Percentiles rank a stretch among this genome's conserved stretches.
Evolutionary conservation across 2,113 vertebrate species (phyloP).

Genomic region (Poecile atricapillus): DNA sequence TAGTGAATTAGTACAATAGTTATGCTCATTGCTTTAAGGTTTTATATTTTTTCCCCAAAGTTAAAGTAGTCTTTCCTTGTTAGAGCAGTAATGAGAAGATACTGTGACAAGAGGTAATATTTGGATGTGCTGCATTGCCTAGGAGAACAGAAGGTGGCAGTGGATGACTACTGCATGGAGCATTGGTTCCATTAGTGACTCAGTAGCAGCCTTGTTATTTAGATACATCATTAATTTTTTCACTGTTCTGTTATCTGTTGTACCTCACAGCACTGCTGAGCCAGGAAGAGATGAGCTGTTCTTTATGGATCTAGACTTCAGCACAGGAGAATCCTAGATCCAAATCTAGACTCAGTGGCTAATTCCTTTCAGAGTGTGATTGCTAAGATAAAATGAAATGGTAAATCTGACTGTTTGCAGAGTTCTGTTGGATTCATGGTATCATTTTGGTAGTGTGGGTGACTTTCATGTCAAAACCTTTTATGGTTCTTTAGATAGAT

Average conservation of each 20-base stretch:
- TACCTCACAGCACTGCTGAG: not conserved
- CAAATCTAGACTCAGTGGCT: not conserved
- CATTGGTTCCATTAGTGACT: not conserved
- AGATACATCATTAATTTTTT: not conserved
- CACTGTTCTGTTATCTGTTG: not conserved
- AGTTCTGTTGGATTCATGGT: not conserved
- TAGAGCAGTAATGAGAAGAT: not conserved
- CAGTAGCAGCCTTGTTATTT: not conserved
- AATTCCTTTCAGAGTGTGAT: not conserved
- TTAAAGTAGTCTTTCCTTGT: not conserved
- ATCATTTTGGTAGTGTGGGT: not conserved
- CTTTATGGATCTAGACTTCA: not conserved
- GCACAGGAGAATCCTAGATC: not conserved
- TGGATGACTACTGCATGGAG: not conserved
- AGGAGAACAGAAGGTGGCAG: conserved; percentile 37
- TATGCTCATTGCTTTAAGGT: not conserved
- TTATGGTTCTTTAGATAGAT: not conserved
- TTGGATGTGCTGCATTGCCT: not conserved
- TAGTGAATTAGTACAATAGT: not conserved
- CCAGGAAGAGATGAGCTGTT: not conserved
- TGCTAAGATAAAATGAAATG: not conserved
- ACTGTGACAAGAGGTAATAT: not conserved
- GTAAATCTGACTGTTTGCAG: not conserved
- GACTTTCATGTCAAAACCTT: not conserved
- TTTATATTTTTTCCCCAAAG: not conserved